Base-by-base conservation (phyloP, 2,888 invertebrate genomes). In the Patella pellucida region DNA sequence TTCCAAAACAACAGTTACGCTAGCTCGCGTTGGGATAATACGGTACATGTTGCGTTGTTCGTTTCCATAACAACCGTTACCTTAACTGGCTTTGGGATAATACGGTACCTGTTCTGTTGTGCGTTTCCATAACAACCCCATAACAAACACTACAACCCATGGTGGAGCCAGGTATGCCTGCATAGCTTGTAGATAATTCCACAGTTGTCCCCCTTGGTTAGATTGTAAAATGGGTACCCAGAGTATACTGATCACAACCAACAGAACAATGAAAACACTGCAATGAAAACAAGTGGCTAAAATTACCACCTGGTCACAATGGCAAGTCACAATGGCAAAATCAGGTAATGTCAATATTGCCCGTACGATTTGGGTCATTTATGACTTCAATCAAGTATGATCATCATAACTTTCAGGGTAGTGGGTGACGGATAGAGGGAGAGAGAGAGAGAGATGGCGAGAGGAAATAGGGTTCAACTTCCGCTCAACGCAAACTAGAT, bases 151-250 rank as follows among this genome's bases (percentile, higher is more conserved):
- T 16, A 92, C 92, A 79, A 92, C 92, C 74, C 93, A 91, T 0
- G 93, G 93, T 2, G 93, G 93, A 0, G 92, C 89, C 31, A 93
- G 84, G 79, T 91, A 93, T 51, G 91, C 89, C 31, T 92, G 91
- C 41, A 93, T 91, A 74, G 91, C 89, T 84, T 93, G 93, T 75
- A 93, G 92, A 87, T 93, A 93, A 80, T 92, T 90, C 86, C 92
- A 93, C 23, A 93, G 89, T 82, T 92, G 91, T 16, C 92, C 90
- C 51, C 91, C 91, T 75, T 91, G 91, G 69, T 81, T 79, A 19
- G 79, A 75, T 80, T 92, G 88, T 27, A 93, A 88, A 27, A 93
- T 90, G 1, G 93, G 93, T 51, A 93, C 91, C 93, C 90, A 90
- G 0, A 88, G 79, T 23, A 89, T 86, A 74, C 89, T 88, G 67